Evolutionary conservation across 2,113 vertebrate species (phyloP).

Genomic region (Corythornis madagascariensis): DNA sequence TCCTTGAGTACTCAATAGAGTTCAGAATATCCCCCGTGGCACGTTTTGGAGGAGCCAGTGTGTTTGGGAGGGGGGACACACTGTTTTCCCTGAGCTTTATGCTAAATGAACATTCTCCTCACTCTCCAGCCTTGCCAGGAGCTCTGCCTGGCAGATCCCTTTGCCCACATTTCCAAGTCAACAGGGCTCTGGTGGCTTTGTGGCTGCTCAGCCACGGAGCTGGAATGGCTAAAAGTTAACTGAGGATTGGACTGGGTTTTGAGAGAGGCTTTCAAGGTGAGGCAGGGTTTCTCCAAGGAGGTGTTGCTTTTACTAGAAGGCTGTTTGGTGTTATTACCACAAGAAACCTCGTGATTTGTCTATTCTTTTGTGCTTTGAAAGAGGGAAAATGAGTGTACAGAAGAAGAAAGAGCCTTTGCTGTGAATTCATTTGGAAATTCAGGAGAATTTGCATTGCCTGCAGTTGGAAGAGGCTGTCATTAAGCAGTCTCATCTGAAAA

Average conservation of each 20-base stretch:
- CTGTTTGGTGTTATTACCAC: neutral
- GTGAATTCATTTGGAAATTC: neutral
- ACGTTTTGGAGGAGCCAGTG: neutral
- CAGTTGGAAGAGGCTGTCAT: neutral
- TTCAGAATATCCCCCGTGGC: rapidly evolving
- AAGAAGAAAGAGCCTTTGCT: neutral
- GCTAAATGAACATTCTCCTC: neutral
- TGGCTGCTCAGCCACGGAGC: neutral
- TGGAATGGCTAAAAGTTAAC: neutral
- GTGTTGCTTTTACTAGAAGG: rapidly evolving
- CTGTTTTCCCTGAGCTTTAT: neutral
- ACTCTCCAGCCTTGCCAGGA: neutral
- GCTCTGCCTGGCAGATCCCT: neutral
- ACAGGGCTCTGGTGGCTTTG: neutral
- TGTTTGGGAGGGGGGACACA: neutral
- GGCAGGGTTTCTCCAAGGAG: neutral
- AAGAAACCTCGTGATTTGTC: neutral
- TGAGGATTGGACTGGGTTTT: neutral
- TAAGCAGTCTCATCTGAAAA: neutral
- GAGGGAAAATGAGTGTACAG: rapidly evolving
- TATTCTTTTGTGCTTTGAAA: neutral
- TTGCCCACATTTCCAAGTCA: neutral
- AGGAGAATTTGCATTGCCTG: neutral
- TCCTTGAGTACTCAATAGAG: neutral
- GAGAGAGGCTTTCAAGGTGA: neutral